Percentiles rank a stretch among this genome's conserved stretches.
These are phyloP conservation scores for Cataglyphis livida DNA, from an alignment of 2,888 invertebrate genomes.

Conservation along the genomic window DNA sequence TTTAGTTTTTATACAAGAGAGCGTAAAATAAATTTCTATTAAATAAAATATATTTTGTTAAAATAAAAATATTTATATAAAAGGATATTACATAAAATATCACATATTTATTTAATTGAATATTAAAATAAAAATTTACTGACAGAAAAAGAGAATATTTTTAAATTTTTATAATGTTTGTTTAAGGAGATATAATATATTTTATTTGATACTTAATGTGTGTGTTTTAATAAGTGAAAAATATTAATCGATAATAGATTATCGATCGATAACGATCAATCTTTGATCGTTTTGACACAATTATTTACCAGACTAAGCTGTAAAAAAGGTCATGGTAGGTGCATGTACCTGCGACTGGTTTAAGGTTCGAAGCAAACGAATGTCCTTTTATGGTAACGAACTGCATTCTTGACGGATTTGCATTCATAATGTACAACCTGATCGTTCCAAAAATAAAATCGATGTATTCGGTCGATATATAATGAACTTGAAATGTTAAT, in stretches of 20 bases:
- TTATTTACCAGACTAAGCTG: constrained; percentile 46
- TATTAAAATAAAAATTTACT: background rate
- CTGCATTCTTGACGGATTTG: constrained; percentile 70
- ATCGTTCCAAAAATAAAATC: constrained; percentile 60
- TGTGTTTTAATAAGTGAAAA: background rate
- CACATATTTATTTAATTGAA: background rate
- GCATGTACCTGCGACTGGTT: constrained; percentile 65
- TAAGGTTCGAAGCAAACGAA: constrained; percentile 51
- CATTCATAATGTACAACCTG: constrained; percentile 25
- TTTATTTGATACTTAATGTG: background rate
- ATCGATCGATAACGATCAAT: background rate
- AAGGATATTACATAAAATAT: background rate
- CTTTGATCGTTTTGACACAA: constrained; percentile 14
- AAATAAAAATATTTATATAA: background rate
- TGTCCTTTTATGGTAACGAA: constrained; percentile 65
- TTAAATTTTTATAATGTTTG: background rate
- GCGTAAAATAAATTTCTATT: background rate
- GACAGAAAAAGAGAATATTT: background rate
- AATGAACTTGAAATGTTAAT: constrained; percentile 37
- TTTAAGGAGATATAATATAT: background rate
- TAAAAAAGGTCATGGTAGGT: constrained; percentile 64
- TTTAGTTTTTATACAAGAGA: background rate
- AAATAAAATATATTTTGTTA: background rate
- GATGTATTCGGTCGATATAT: constrained; percentile 14
- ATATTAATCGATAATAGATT: background rate